A percentile compares a stretch with the other conserved stretches of the same genome.
These are phyloP conservation scores for Enteromius unitaeniatus DNA, from an alignment of 2,797 vertebrate genomes.

Conservation along the genomic window DNA sequence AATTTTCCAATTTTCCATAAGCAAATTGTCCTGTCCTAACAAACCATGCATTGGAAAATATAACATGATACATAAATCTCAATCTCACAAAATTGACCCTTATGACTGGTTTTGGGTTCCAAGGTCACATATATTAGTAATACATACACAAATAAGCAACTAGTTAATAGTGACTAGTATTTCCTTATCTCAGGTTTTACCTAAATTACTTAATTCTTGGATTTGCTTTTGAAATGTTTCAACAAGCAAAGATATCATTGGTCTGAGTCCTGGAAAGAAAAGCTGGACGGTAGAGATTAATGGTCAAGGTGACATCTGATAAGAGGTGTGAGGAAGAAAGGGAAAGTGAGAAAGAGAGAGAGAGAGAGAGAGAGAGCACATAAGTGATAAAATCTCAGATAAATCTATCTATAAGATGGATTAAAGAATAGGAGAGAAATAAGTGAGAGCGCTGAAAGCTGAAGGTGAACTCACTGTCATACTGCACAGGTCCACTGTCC, in stretches of 20 bases:
- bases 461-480: constrained; percentile 80
- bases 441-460: neutral
- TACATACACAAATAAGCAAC: neutral
- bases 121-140: neutral
- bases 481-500: constrained; percentile 91
- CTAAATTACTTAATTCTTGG: constrained; percentile 3
- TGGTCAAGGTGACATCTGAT: constrained; percentile 54
- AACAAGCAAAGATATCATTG: constrained; percentile 31
- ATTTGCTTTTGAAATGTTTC: constrained; percentile 17
- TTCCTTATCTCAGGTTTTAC: neutral
- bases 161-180: neutral
- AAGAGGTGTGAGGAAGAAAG: constrained; percentile 44
- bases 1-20: no score
- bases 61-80: no score
- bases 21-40: no score
- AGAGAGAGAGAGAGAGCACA: constrained; percentile 39
- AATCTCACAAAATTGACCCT: no score
- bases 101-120: no score
- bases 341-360: neutral
- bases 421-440: constrained; percentile 19
- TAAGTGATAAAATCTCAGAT: constrained; percentile 45
- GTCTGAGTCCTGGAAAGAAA: neutral
- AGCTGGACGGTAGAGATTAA: constrained; percentile 34
- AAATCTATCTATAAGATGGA: constrained; percentile 28
- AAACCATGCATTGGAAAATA: no score